Base-by-base conservation (phyloP, 2,797 vertebrate genomes). In the Malacoctenus gilli region DNA sequence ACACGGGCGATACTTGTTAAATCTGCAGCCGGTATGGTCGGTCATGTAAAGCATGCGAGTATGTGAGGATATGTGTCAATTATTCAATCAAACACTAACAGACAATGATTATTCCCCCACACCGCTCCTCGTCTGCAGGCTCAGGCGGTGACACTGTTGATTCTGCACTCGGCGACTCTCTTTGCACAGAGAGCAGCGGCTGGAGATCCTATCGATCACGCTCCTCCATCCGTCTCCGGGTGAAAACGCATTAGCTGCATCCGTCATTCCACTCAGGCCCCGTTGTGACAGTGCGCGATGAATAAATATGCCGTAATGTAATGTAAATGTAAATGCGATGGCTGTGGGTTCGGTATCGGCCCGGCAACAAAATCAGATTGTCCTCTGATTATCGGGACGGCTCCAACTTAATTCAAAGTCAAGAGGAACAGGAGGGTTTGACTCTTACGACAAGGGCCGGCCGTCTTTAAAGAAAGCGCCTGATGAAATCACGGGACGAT, bases 261-360 rank as follows among this genome's bases (percentile, higher is more conserved):
- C 74, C 20, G 37, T 85, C 76, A 87, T 83, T 84, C 75, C 61
- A 44, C 72, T 77, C 82, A 63, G 68, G 74, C 53, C 30, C 46
- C 54, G 11, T 47, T 20, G 14, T 59, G 77, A 75, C 77, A 66
- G 65, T 31, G 52, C 59, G 43, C 79, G 61, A 71, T 83, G 88
- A 85, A 89, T 87, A 88, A 87, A 85, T 83, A 75, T 64, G 56
- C 61, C 42, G 63, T 81, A 85, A 86, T 85, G 80, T 55, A 82
- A 86, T 86, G 85, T 75, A 87, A 83, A 89, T 87, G 84, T 74
- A 79, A 85, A 87, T 86, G 77, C 21, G 79, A 82, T 80, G 75
- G 70, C 73, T 66, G 69, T 62, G 66, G 72, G 49, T 83, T 83
- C 66, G 66, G 76, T 36, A 66, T 67, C 57, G 22, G 67, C 28